phyloP scores from a whole-genome alignment of 2,888 invertebrate genomes.

The Mythimna pallens region DNA sequence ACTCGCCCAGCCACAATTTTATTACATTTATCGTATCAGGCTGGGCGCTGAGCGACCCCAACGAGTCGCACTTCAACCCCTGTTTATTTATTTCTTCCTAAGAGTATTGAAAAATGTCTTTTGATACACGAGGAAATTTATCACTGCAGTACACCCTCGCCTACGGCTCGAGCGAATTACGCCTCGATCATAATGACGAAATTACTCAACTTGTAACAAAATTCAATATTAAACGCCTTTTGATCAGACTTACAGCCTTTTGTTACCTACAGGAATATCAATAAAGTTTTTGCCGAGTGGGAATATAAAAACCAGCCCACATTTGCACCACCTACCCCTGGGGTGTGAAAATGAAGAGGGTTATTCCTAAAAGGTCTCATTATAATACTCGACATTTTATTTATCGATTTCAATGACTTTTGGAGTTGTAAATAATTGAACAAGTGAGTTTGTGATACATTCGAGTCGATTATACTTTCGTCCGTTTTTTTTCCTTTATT shows the following conservation, averaged over 20 bases:
- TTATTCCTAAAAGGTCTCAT: slow-evolving; percentile 17
- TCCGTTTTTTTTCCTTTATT: neutral
- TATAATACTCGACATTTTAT: slow-evolving; percentile 1
- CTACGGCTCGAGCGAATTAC: too few species aligned
- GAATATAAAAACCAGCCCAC: slow-evolving; percentile 8
- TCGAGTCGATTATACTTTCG: neutral
- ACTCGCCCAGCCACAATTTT: too few species aligned
- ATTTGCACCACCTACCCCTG: neutral
- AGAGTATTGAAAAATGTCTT: too few species aligned
- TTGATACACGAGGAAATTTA: too few species aligned
- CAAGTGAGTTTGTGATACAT: neutral
- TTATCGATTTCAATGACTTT: neutral
- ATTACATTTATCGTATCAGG: too few species aligned
- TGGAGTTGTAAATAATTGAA: slow-evolving; percentile 6
- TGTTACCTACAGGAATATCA: neutral
- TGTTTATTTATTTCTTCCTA: too few species aligned
- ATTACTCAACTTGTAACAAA: too few species aligned
- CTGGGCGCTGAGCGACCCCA: too few species aligned
- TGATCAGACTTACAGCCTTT: neutral
- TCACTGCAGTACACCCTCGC: too few species aligned
- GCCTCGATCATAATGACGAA: too few species aligned
- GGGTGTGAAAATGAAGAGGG: neutral
- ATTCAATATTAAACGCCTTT: neutral
- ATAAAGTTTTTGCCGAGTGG: neutral
- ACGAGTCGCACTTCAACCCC: too few species aligned